Evolutionary conservation across 2,888 invertebrate species (phyloP).

Genomic region (Ametastegia equiseti): DNA sequence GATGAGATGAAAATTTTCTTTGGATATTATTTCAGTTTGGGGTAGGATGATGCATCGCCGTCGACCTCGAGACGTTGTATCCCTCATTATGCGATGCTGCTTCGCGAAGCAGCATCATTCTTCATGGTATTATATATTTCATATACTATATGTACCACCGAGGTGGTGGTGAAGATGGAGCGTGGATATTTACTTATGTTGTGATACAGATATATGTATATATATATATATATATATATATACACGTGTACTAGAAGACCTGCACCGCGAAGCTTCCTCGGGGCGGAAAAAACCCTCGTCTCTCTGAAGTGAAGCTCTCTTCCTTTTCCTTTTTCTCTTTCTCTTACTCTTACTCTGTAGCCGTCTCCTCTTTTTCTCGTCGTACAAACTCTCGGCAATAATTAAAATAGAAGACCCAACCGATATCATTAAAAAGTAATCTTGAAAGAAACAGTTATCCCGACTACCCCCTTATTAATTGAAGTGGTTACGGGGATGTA

Average conservation of each 20-base stretch:
- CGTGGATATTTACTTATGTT: background rate
- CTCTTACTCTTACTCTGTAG: slow-evolving; percentile 34
- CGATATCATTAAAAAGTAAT: slow-evolving; percentile 48
- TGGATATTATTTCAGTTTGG: no score
- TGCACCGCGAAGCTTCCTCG: background rate
- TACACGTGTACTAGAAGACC: slow-evolving; percentile 9
- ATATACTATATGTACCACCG: no score
- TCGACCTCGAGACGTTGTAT: background rate
- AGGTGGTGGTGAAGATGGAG: no score
- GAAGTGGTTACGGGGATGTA: slow-evolving; percentile 33
- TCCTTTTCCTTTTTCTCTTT: slow-evolving; percentile 36
- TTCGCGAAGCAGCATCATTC: no score
- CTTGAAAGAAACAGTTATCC: slow-evolving; percentile 41
- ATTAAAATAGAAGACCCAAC: slow-evolving; percentile 38
- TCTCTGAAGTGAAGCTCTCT: background rate
- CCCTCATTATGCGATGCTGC: background rate
- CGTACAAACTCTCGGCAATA: slow-evolving; percentile 17
- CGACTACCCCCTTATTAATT: slow-evolving; percentile 34
- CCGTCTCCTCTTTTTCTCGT: slow-evolving; percentile 45
- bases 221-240: no score
- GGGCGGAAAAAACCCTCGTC: slow-evolving; percentile 14
- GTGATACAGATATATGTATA: background rate
- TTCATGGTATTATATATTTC: background rate
- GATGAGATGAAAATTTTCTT: background rate
- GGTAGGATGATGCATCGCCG: background rate